These are phyloP conservation scores for Pseudomyrmex concolor DNA, from an alignment of 1,140 invertebrate genomes.

Conservation along the genomic window DNA sequence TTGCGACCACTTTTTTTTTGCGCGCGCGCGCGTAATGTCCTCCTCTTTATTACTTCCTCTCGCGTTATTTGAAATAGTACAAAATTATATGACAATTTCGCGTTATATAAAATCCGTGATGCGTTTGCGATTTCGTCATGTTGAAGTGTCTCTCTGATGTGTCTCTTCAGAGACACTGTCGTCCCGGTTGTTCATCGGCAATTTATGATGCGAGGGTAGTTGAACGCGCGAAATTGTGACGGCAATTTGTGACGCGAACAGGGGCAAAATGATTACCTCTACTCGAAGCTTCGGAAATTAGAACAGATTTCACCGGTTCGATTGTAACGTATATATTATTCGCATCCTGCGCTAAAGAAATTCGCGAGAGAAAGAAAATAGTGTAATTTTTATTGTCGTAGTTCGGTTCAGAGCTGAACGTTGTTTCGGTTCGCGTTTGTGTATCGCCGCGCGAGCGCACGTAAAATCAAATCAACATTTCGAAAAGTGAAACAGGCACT, in stretches of 20 bases:
- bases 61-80: background rate
- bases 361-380: background rate
- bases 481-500: too few species aligned
- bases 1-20: background rate
- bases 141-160: background rate
- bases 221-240: background rate
- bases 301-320: constrained; percentile 62
- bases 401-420: background rate
- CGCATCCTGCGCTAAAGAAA: background rate
- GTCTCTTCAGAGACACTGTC: background rate
- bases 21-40: background rate
- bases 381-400: background rate
- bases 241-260: background rate
- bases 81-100: constrained; percentile 30
- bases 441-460: too few species aligned
- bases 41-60: constrained; percentile 12
- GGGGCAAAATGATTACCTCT: background rate
- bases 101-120: constrained; percentile 22
- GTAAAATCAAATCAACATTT: too few species aligned
- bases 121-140: constrained; percentile 3
- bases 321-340: background rate
- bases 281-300: constrained; percentile 48
- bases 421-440: too few species aligned
- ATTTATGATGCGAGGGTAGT: background rate
- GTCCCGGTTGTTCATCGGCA: background rate